Conservation (phyloP, 92 coral and sea anemone genomes). For the Hydrozoanthus gracilis region DNA sequence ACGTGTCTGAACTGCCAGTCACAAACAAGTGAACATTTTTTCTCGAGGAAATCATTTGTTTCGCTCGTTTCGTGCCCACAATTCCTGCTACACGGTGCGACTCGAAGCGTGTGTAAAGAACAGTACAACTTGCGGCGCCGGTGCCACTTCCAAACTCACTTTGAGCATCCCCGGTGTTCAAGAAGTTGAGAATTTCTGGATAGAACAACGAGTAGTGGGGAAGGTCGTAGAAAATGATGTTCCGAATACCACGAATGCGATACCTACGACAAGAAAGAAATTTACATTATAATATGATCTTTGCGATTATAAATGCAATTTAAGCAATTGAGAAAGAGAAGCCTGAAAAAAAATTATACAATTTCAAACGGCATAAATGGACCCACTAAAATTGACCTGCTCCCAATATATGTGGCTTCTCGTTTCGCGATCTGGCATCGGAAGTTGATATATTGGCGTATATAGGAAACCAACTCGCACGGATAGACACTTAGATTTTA, state of each 20-base stretch:
- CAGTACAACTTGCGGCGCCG: slow-evolving; percentile 77
- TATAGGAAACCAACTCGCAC: no score
- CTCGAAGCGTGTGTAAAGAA: slow-evolving; percentile 81
- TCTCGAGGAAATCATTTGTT: slow-evolving; percentile 86
- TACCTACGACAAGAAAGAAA: slow-evolving; percentile 56
- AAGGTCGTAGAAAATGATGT: slow-evolving; percentile 91
- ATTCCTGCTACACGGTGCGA: slow-evolving; percentile 71
- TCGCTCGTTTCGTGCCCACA: slow-evolving; percentile 85
- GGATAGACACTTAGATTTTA: no score
- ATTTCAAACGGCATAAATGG: no score
- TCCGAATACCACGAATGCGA: slow-evolving; percentile 92
- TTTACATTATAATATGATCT: not conserved
- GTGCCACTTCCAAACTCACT: slow-evolving; percentile 48
- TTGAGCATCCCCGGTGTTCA: slow-evolving; percentile 63
- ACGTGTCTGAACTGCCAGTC: slow-evolving; percentile 69
- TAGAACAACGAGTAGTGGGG: slow-evolving; percentile 93
- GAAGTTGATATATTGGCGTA: no score
- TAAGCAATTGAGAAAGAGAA: no score
- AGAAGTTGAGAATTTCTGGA: slow-evolving; percentile 87
- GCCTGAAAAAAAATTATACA: not conserved
- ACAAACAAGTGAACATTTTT: slow-evolving; percentile 91
- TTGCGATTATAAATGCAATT: no score
- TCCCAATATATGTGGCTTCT: no score
- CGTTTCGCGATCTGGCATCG: no score
- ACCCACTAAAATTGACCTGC: no score